Conservation (phyloP, 2,113 vertebrate genomes). For the Willisornis vidua region DNA sequence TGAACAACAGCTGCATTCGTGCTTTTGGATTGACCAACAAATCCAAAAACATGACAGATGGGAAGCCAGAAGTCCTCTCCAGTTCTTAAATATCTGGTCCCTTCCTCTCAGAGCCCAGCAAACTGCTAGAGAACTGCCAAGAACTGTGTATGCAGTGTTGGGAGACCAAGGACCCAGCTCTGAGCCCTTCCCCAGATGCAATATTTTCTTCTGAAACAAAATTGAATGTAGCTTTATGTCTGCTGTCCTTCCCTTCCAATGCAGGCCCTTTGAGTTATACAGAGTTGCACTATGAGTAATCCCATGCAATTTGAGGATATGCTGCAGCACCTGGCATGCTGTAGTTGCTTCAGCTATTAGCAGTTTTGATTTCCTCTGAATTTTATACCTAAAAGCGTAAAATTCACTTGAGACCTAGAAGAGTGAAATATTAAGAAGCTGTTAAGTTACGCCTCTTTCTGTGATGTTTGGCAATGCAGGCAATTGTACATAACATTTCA, state of each 20-base stretch:
- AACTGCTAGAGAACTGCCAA: not conserved
- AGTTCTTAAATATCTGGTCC: not conserved
- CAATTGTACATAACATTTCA: not conserved
- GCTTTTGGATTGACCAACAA: not conserved
- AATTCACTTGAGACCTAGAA: not conserved
- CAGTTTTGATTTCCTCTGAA: not conserved
- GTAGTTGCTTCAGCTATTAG: not conserved
- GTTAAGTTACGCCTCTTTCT: not conserved
- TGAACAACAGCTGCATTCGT: not conserved
- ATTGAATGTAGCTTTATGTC: not conserved
- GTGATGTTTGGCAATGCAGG: not conserved
- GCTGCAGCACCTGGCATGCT: not conserved
- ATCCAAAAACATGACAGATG: not conserved
- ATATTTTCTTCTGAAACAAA: not conserved
- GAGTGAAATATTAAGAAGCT: not conserved
- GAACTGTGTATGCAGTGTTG: not conserved
- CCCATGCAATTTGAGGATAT: not conserved
- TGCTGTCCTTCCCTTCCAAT: not conserved
- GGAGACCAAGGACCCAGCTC: not conserved
- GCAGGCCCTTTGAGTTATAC: not conserved
- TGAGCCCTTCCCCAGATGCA: not conserved
- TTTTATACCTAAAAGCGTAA: not conserved
- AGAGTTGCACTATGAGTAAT: not conserved
- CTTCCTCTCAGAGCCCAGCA: not conserved
- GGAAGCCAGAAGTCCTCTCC: not conserved